Evolutionary conservation across 1,140 invertebrate genomes (phyloP), one percentile per base, ranked within the genome.

Genomic region (Tigriopus japonicus): DNA sequence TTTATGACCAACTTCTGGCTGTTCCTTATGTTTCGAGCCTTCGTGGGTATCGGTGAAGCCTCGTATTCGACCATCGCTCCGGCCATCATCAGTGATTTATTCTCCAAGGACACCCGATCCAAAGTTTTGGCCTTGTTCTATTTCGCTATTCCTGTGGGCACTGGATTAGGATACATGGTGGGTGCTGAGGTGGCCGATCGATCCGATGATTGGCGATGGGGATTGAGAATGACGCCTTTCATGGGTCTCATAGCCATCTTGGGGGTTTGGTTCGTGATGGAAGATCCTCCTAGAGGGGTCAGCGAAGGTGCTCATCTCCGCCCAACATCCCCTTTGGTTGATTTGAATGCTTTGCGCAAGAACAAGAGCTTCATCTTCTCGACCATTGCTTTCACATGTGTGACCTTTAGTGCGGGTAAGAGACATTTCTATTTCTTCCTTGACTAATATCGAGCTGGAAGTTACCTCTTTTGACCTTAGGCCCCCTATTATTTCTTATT

Each of bases 1-100:
- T 95, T 84, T 73, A 84, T 97, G 76, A 71, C 52, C 21, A 56
- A 54, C 19, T 61, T 51, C 17, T 51, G 43, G 19, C 74, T 78
- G 71, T 98, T 99, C 71, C 75, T 96, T 6, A 69, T 89, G n/a
- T 85, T 94, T 68, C 78, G 95, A 56, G 84, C 84, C 1, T 69
- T 96, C 54, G 95, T 99, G 54, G 96, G 96, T 10, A 83, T 98
- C 65, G 96, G 96, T 24, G 95, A 98, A 76, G 96, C 96, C 0
- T 95, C 90, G 64, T 98, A 98, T 72, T 97, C 94, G 0, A 98
- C 94, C 1, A 94, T 99, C 64, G 94, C 96, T 0, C 96, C 96
- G 0, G 98, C 96, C 19, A 92, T 99, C 64, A 96, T 99, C 64
- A 96, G 91, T 65, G 96, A 99, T 75, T 72, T 98, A 52, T 99